Evolutionary conservation across 1,140 invertebrate species (phyloP), one percentile per base, ranked within the genome.

Genomic region (Polypedilum vanderplanki): DNA sequence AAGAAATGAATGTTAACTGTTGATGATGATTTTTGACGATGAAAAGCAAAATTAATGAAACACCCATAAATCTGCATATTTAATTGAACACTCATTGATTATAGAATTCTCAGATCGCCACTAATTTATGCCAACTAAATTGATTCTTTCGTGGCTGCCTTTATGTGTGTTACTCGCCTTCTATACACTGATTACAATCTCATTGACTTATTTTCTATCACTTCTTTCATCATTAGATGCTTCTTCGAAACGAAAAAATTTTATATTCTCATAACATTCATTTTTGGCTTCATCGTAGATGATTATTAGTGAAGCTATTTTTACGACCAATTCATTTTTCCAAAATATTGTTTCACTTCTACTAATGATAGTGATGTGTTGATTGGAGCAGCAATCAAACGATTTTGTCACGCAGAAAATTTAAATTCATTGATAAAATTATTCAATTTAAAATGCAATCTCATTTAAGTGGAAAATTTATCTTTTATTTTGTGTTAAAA

Each of bases 51-150:
- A 70, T 22, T 22, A 70, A 70, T 70, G 18, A 70, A n/a, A 70
- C 65, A 70, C 65, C 3, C 65, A 20, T 70, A 70, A 70, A 70
- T 70, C 65, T 70, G 65, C 65, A 70, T 70, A 70, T 22, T 70
- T 18, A 70, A 70, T 70, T 3, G 18, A 70, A 18, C n/a, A 1
- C 65, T 57, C n/a, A 3, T 57, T 9, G 46, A 57, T 57, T 57
- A n/a, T 57, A 3, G n/a, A 57, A 57, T 57, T 57, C 46, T 57
- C 12, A 57, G 46, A n/a, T 57, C 3, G 5, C 24, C 24, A n/a
- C n/a, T 57, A 57, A 57, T 57, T 57, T 57, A 57, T 57, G 12
- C 46, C 10, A 1, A 9, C n/a, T 57, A 57, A 57, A 57, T 57
- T 57, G 46, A 57, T 57, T 57, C 15, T 57, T 57, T 57, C 46